Conservation (phyloP, 2,888 invertebrate species). For the Pediacus dermestoides region DNA sequence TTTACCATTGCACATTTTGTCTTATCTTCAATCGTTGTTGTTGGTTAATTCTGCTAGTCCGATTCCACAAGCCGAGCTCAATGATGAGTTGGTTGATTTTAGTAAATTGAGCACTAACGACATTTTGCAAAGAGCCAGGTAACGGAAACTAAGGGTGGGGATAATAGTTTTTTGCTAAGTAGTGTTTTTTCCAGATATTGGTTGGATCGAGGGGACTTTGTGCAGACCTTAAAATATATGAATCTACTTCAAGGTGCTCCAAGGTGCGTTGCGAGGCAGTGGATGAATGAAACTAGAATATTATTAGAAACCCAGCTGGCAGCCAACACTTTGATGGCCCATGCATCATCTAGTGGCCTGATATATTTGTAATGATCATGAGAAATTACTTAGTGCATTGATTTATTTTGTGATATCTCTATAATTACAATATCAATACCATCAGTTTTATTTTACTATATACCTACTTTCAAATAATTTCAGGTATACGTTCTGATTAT, state of each 20-base stretch:
- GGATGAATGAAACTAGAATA: conserved; percentile 80
- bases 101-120: conserved; percentile 78
- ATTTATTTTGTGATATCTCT: too few species aligned
- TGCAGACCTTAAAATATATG: conserved; percentile 81
- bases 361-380: conserved; percentile 49
- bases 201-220: conserved; percentile 83
- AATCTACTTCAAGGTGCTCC: conserved; percentile 87
- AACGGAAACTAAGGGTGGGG: too few species aligned
- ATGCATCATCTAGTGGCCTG: conserved; percentile 76
- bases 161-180: conserved; percentile 9
- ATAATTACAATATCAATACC: too few species aligned
- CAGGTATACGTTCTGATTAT: too few species aligned
- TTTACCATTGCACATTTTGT: conserved; percentile 76
- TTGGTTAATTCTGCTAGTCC: conserved; percentile 65
- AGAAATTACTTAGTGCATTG: too few species aligned
- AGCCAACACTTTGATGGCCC: conserved; percentile 83
- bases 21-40: conserved; percentile 85
- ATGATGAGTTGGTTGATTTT: conserved; percentile 70
- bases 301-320: conserved; percentile 88
- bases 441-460: too few species aligned
- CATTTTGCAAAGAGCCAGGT: conserved; percentile 86
- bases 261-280: conserved; percentile 74
- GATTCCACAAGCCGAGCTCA: conserved; percentile 70
- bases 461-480: too few species aligned
- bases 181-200: conserved; percentile 63